These are phyloP conservation scores for Torymus tubicola DNA, from an alignment of 2,888 invertebrate species.

Conservation along the genomic window DNA sequence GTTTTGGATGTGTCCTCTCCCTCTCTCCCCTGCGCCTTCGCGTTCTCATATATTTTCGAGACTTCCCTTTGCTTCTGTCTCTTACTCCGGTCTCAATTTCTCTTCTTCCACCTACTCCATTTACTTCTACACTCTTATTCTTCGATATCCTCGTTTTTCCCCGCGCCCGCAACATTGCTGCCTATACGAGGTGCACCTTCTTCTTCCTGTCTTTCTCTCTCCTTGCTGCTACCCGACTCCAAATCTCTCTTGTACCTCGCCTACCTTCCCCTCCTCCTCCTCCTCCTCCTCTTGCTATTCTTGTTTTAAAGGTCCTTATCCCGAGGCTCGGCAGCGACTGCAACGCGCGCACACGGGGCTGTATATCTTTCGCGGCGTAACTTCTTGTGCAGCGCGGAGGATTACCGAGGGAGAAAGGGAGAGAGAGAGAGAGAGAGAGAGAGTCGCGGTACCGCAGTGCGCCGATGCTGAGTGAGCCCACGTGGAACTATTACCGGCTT, in stretches of 20 bases:
- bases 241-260: slow-evolving; percentile 57
- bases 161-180: background rate
- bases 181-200: background rate
- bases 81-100: slow-evolving; percentile 43
- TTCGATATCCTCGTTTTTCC: slow-evolving; percentile 53
- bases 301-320: slow-evolving; percentile 48
- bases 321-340: slow-evolving; percentile 4
- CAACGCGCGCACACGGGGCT: background rate
- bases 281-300: slow-evolving; percentile 14
- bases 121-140: slow-evolving; percentile 53
- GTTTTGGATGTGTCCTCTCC: slow-evolving; percentile 48
- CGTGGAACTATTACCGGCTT: slow-evolving; percentile 56
- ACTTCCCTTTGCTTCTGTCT: slow-evolving; percentile 9
- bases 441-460: slow-evolving; percentile 37
- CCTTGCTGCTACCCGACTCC: slow-evolving; percentile 56
- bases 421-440: background rate
- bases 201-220: slow-evolving; percentile 51
- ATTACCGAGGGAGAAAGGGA: slow-evolving; percentile 21
- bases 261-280: slow-evolving; percentile 25
- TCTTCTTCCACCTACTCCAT: slow-evolving; percentile 52
- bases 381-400: slow-evolving; percentile 38
- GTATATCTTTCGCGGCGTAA: slow-evolving; percentile 27
- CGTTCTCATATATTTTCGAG: slow-evolving; percentile 38
- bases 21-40: slow-evolving; percentile 49
- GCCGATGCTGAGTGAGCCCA: slow-evolving; percentile 19